phyloP scores from a whole-genome alignment of 2,888 invertebrate species.

The Ochropleura plecta region DNA sequence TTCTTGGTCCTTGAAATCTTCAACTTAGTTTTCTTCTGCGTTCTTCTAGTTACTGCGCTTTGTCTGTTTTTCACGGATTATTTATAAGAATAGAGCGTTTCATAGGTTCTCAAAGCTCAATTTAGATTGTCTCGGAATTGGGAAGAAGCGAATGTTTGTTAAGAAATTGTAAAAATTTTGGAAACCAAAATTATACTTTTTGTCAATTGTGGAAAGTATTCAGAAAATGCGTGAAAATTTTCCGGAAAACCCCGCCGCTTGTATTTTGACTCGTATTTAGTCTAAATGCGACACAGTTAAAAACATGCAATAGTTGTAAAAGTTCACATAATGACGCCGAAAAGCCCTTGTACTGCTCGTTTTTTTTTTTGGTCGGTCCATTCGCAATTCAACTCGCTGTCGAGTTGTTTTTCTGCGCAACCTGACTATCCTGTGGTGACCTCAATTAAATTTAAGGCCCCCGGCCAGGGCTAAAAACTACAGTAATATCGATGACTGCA shows the following conservation, averaged over 20 bases:
- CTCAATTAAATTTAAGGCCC: no score
- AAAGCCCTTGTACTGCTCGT: no score
- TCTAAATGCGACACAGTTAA: neutral
- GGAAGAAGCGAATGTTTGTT: neutral
- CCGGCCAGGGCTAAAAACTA: no score
- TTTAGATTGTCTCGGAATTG: neutral
- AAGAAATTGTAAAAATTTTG: neutral
- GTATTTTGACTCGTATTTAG: neutral
- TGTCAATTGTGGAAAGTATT: neutral
- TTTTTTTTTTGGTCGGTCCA: no score
- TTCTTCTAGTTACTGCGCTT: no score
- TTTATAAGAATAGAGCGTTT: neutral
- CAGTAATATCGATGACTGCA: no score
- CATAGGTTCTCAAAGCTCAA: neutral
- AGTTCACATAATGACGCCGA: no score
- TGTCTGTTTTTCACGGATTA: no score
- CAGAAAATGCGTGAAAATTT: neutral
- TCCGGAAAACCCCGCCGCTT: neutral
- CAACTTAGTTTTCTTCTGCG: neutral
- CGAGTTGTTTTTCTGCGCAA: no score
- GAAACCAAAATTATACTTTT: neutral
- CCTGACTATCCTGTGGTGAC: no score
- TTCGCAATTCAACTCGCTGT: no score
- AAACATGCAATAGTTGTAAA: no score
- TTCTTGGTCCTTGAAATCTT: constrained; percentile 13